Evolutionary conservation across 2,797 vertebrate genomes (phyloP).

Genomic region (Pampus argenteus): DNA sequence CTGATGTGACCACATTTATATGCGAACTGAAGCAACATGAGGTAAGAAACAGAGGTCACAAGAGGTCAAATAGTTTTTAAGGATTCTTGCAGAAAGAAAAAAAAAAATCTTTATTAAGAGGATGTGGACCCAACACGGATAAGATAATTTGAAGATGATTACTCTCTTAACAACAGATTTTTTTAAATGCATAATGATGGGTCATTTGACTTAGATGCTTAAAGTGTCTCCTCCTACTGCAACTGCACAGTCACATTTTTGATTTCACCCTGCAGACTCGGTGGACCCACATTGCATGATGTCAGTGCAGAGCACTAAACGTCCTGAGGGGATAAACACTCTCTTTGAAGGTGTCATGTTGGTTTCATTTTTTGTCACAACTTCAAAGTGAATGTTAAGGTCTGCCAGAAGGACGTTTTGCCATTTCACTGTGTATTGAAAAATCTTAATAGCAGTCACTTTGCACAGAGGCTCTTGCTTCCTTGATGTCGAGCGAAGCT

Average conservation of each 20-base stretch:
- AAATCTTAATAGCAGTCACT: conserved; percentile 36
- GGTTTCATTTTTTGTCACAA: conserved; percentile 57
- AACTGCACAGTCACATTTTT: conserved; percentile 20
- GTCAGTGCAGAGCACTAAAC: conserved; percentile 28
- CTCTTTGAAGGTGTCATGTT: conserved; percentile 65
- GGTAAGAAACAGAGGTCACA: conserved; percentile 27
- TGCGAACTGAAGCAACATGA: conserved; percentile 42
- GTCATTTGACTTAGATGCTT: not conserved
- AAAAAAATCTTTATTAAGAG: not conserved
- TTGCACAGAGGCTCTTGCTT: conserved; percentile 11
- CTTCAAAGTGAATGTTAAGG: conserved; percentile 74
- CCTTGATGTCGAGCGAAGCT: not conserved
- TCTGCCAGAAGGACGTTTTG: conserved; percentile 54
- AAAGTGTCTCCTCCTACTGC: conserved; percentile 16
- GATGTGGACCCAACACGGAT: not conserved
- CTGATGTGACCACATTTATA: conserved; percentile 29
- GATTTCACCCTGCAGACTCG: conserved; percentile 26
- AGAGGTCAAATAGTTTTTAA: conserved; percentile 12
- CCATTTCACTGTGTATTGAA: conserved; percentile 47
- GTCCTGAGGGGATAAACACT: conserved; percentile 55
- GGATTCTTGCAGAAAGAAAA: not conserved
- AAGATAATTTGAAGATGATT: not conserved
- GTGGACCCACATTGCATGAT: conserved; percentile 21
- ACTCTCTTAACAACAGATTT: not conserved
- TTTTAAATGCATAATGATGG: conserved; percentile 7